Base-by-base conservation (phyloP, 2,797 vertebrate genomes). In the Coranthus polyacanthus region DNA sequence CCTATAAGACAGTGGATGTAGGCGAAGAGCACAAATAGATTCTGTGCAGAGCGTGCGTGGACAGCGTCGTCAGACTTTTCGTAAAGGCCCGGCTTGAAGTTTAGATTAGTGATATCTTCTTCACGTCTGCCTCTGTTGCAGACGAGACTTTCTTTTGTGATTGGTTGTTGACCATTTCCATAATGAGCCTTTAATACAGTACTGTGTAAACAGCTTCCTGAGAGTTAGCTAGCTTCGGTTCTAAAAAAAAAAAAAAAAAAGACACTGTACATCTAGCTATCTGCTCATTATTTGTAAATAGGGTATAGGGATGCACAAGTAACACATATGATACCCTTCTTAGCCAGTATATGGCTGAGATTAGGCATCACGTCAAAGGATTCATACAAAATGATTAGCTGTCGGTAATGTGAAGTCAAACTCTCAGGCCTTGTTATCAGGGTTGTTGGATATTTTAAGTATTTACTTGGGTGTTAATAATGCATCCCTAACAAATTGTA, bases 121-220 rank as follows among this genome's bases (percentile, higher is more conserved):
- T 50, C 12, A 15, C 24, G 13, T 51, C 49, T 32, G 21, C 34
- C n/a, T 24, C 24, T 11, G 36, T 17, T 16, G 10, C 43, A 21
- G 29, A 8, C 9, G 8, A 15, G 11, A 51, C 39, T 72, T 43
- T 16, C 6, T 41, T 52, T 39, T 55, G 45, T 78, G 63, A 49
- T 42, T 68, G 29, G 2, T 32, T 29, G 57, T 66, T 29, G 22
- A 45, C 67, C 29, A 21, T 75, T 85, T 86, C 78, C 66, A 72
- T 45, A 75, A 60, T 74, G 79, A 86, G 71, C 87, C 90, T 88
- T 89, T 87, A 86, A 85, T 89, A 89, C 85, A 89, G 80, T 86
- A 86, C 82, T 84, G 75, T 69, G 62, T 76, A 72, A 70, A 88
- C 89, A 90, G 89, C 90, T 91, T 93, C 92, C 92, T 93, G 92